Base-by-base conservation (phyloP, 2,888 invertebrate species). In the Steinernema scapterisci region DNA sequence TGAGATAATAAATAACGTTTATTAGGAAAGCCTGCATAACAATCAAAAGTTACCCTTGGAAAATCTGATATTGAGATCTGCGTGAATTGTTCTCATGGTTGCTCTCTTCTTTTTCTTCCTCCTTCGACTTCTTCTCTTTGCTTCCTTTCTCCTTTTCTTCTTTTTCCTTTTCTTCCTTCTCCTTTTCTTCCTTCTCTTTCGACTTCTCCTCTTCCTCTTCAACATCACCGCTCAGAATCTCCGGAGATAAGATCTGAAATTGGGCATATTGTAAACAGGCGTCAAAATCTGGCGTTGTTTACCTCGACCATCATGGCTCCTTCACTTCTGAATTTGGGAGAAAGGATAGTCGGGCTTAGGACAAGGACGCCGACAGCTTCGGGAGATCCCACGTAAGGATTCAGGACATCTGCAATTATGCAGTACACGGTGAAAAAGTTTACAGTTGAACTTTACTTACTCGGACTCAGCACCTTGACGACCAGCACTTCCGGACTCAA, bases 381-480 rank as follows among this genome's bases (percentile, higher is more conserved):
- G 1, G 82, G 76, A 11, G 85, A 85, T 2, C 80, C 27, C 2
- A 84, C 79, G 25, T 31, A 44, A 11, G 75, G 75, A 11, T 54
- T 72, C 31, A 75, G 43, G 25, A 75, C 38, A 43, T 75, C 75
- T 75, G 38, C 25, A 38, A 38, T 38, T 3, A n/a, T n/a, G 38
- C 44, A 72, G 21, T 21, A 71, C 5, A 43, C 3, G n/a, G 23
- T 0, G 5, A 16, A 16, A 0, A 11, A 70, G 27, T 70, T n/a
- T n/a, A 27, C 13, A 46, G 54, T 7, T 5, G 31, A 25, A 6
- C n/a, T 46, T 19, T n/a, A 52, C 72, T 71, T 70, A 80, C 85
- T 79, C 16, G 85, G 85, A 79, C 82, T 82, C 45, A 85, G 78
- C 7, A 85, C 80, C 70, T 82, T 79, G 51, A 85, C 81, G n/a